Evolutionary conservation across 37 sponge, comb jelly and placozoan genomes (phyloP).

Genomic region (Bolinopsis microptera): DNA sequence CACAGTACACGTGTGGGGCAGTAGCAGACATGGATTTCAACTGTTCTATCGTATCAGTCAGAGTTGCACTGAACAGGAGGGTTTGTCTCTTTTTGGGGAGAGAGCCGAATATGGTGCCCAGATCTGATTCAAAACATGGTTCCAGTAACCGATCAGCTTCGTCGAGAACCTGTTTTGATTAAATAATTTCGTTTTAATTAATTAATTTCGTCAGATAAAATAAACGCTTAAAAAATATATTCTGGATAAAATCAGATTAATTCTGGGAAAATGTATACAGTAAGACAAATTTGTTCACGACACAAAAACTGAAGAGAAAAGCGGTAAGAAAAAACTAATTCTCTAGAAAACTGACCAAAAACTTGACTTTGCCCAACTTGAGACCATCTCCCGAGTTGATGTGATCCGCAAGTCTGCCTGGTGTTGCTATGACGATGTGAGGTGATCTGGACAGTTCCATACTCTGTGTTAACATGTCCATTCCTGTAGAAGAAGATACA

Average conservation of each 20-base stretch:
- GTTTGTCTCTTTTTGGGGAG: constrained; percentile 89
- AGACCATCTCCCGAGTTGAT: constrained; percentile 83
- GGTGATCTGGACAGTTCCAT: constrained; percentile 77
- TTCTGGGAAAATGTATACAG: no score
- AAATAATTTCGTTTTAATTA: no score
- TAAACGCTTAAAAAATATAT: no score
- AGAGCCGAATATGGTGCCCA: constrained; percentile 77
- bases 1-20: not conserved
- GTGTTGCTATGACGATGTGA: constrained; percentile 95
- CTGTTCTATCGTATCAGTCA: constrained; percentile 79
- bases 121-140: constrained; percentile 79
- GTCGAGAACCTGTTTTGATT: constrained; percentile 81
- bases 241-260: no score
- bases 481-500: not conserved
- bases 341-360: constrained; percentile 85
- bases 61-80: constrained; percentile 95
- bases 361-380: constrained; percentile 78
- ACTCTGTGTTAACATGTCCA: constrained; percentile 94
- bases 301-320: no score
- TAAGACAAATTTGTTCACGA: no score
- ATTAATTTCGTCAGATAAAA: no score
- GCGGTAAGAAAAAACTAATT: no score
- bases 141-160: constrained; percentile 94
- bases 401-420: constrained; percentile 94
- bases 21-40: constrained; percentile 67